A percentile compares a stretch with the other conserved stretches of the same genome.
Evolutionary conservation across 2,113 vertebrate genomes (phyloP).

Genomic region (Pampusana beccarii): DNA sequence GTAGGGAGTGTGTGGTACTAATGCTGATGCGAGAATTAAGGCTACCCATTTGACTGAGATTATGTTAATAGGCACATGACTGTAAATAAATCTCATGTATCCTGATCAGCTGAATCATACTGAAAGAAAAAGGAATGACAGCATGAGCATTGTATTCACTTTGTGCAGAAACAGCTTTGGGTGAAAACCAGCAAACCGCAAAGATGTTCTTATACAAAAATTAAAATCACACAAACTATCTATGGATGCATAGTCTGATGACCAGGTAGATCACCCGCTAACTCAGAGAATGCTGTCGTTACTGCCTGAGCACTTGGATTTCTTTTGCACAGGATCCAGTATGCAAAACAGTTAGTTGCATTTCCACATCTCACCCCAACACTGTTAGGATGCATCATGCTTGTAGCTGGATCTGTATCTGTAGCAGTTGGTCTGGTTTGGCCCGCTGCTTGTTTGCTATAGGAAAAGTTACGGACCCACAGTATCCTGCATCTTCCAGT

Average conservation of each 20-base stretch:
- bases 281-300: not conserved
- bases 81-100: not conserved
- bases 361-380: not conserved
- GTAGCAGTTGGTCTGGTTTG: not conserved
- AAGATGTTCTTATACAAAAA: not conserved
- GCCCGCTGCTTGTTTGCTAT: not conserved
- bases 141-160: not conserved
- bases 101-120: not conserved
- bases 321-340: not conserved
- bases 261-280: not conserved
- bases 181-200: not conserved
- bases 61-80: not conserved
- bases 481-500: not conserved
- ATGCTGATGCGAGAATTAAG: not conserved
- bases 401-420: not conserved
- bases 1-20: not conserved
- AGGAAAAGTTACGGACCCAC: not conserved
- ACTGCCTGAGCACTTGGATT: not conserved
- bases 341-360: not conserved
- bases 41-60: not conserved
- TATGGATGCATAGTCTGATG: not conserved
- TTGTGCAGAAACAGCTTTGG: not conserved
- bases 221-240: not conserved
- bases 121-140: not conserved
- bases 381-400: not conserved